Evolutionary conservation across 2,797 vertebrate species (phyloP).

Genomic region (Fistularia commersonii): DNA sequence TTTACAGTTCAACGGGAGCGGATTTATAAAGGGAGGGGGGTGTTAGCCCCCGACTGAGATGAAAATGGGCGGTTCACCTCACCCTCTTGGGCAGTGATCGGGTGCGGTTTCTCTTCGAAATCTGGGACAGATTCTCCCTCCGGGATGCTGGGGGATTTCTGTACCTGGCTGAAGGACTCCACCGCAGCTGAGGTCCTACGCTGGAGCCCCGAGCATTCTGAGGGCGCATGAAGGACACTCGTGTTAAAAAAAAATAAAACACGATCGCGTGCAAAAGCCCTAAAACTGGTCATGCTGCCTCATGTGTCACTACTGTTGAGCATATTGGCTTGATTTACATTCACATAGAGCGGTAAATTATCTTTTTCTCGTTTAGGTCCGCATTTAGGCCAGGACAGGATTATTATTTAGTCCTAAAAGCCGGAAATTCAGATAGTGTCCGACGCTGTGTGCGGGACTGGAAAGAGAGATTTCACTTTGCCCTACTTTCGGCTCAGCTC

Average conservation of each 20-base stretch:
- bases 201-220: constrained; percentile 39
- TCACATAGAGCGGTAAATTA: not conserved
- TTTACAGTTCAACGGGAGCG: constrained; percentile 11
- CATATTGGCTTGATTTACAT: too few species aligned
- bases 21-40: constrained; percentile 10
- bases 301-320: too few species aligned
- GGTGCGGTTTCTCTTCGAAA: constrained; percentile 67
- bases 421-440: too few species aligned
- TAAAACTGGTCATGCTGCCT: too few species aligned
- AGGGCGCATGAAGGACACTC: constrained; percentile 4
- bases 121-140: constrained; percentile 66
- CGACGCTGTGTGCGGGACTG: too few species aligned
- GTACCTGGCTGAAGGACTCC: constrained; percentile 65
- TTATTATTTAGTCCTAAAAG: too few species aligned
- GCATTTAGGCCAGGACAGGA: too few species aligned
- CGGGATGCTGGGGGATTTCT: constrained; percentile 57
- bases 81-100: constrained; percentile 53
- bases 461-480: too few species aligned
- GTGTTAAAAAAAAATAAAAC: too few species aligned
- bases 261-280: too few species aligned
- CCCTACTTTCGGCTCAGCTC: not conserved
- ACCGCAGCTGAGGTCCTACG: constrained; percentile 49
- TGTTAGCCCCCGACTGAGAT: constrained; percentile 13
- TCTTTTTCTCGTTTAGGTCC: not conserved
- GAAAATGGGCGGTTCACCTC: constrained; percentile 16